A percentile compares a stretch with the other conserved stretches of the same genome.
Conservation (phyloP, 2,797 vertebrate species). For the Gobio occitaniae region DNA sequence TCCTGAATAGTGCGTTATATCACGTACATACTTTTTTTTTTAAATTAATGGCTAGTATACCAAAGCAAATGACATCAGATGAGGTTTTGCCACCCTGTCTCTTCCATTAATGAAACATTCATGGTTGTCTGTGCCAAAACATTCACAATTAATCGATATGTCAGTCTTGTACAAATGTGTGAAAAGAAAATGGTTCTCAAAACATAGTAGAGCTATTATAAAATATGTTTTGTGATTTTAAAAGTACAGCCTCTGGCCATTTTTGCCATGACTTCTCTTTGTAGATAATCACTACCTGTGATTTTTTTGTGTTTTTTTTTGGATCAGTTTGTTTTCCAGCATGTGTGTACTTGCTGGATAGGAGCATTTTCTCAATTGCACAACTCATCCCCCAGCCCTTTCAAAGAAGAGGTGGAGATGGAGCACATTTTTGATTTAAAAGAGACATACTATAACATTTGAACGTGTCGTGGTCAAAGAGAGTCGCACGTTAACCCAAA, state of each 20-base stretch:
- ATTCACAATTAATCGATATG: constrained; percentile 11
- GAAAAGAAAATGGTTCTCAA: constrained; percentile 36
- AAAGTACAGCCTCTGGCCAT: constrained; percentile 28
- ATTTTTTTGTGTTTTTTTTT: neutral
- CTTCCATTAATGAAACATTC: neutral
- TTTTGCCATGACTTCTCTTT: constrained; percentile 25
- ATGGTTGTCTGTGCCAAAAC: constrained; percentile 17
- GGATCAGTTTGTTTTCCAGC: constrained; percentile 11
- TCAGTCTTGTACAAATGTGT: constrained; percentile 25
- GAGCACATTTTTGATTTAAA: constrained; percentile 13
- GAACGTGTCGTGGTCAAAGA: neutral
- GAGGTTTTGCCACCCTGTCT: constrained; percentile 7
- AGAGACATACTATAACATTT: neutral
- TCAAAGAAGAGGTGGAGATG: neutral
- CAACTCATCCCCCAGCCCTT: constrained; percentile 11
- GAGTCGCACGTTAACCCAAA: neutral
- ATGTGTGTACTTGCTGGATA: constrained; percentile 52
- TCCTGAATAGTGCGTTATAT: neutral
- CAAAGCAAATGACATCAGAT: neutral
- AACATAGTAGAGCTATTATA: constrained; percentile 45
- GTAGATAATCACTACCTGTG: constrained; percentile 44
- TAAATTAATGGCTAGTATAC: neutral
- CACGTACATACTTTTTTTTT: neutral
- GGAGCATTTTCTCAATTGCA: constrained; percentile 31
- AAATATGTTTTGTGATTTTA: constrained; percentile 30